phyloP scores from a whole-genome alignment of 2,113 vertebrate genomes.

The Gobio gobio region DNA sequence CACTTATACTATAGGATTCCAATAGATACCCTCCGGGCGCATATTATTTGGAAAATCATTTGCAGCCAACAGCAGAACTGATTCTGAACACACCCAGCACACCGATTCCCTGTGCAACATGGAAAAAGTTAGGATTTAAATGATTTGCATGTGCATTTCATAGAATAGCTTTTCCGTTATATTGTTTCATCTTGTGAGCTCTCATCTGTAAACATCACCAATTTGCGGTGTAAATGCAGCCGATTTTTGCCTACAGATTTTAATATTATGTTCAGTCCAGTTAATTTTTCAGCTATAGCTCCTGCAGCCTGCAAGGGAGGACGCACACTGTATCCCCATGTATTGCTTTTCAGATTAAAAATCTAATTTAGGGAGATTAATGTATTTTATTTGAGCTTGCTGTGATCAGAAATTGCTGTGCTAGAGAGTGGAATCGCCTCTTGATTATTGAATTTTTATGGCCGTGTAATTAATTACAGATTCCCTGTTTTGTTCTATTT shows the following conservation, averaged over 20 bases:
- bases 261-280: constrained; percentile 18
- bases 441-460: constrained; percentile 99
- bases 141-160: background rate
- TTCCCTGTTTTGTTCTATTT: constrained; percentile 99
- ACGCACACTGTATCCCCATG: constrained; percentile 72
- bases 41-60: constrained; percentile 71
- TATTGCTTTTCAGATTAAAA: constrained; percentile 90
- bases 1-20: constrained; percentile 69
- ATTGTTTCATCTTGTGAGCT: background rate
- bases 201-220: background rate
- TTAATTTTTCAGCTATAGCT: constrained; percentile 19
- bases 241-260: background rate
- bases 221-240: constrained; percentile 4
- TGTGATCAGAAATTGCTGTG: constrained; percentile 88
- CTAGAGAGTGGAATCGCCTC: constrained; percentile 86
- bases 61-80: constrained; percentile 52
- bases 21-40: constrained; percentile 61
- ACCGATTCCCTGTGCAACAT: background rate
- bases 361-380: constrained; percentile 98
- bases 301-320: background rate
- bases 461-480: constrained; percentile 99
- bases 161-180: background rate
- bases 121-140: background rate
- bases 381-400: constrained; percentile 93
- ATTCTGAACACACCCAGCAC: constrained; percentile 47